Evolutionary conservation across 2,797 vertebrate species (phyloP).

Genomic region (Triplophysa bombifrons): DNA sequence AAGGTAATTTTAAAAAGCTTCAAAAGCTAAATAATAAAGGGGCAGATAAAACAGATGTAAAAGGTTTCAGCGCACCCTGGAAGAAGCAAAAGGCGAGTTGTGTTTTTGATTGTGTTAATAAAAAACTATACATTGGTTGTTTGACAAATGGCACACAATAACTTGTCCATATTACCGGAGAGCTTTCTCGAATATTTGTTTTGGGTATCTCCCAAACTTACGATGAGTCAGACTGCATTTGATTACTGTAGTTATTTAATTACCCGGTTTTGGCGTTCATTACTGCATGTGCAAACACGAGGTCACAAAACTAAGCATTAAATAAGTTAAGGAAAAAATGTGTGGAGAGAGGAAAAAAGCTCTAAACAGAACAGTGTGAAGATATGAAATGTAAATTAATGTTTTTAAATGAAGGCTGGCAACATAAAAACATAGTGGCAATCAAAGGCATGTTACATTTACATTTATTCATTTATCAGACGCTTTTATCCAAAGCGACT

Average conservation of each 20-base stretch:
- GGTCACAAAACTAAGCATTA: slow-evolving; percentile 4
- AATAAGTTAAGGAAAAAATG: neutral
- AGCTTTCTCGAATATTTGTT: slow-evolving; percentile 1
- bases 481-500: too few relatives aligned
- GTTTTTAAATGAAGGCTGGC: slow-evolving; percentile 18
- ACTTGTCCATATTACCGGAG: neutral
- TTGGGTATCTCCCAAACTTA: slow-evolving; percentile 25
- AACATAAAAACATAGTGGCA: slow-evolving; percentile 24
- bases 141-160: slow-evolving; percentile 45
- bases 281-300: slow-evolving; percentile 32
- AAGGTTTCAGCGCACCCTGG: neutral
- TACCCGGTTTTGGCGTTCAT: slow-evolving; percentile 35
- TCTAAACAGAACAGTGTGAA: slow-evolving; percentile 20
- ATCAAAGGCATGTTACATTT: slow-evolving; percentile 9
- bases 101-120: neutral
- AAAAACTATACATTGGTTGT: neutral
- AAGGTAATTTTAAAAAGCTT: slow-evolving; percentile 11
- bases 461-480: too few relatives aligned
- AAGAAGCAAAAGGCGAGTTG: slow-evolving; percentile 11
- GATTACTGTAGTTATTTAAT: slow-evolving; percentile 46
- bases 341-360: slow-evolving; percentile 3
- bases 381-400: slow-evolving; percentile 45
- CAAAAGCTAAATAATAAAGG: slow-evolving; percentile 25
- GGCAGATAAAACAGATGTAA: neutral
- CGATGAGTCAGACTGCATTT: slow-evolving; percentile 41